Percentiles rank a stretch among this genome's conserved stretches.
Conservation (phyloP, 2,888 invertebrate species). For the Troilus luridus region DNA sequence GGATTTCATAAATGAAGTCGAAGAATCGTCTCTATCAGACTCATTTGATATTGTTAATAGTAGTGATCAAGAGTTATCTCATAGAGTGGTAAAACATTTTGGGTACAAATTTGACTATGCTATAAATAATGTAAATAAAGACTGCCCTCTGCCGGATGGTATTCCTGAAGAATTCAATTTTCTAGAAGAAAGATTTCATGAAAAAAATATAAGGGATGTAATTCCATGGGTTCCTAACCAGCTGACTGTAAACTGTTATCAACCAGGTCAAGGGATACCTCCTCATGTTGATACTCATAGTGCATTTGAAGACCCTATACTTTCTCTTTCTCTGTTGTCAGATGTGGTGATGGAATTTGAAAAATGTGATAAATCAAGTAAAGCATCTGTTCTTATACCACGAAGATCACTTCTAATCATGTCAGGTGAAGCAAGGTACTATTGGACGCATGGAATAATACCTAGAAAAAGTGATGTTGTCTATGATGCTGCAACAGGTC, state of each 20-base stretch:
- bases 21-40: constrained; percentile 77
- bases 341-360: constrained; percentile 92
- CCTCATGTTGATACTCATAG: constrained; percentile 96
- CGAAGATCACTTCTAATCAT: constrained; percentile 83
- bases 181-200: constrained; percentile 75
- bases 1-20: constrained; percentile 79
- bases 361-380: constrained; percentile 72
- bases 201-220: constrained; percentile 67
- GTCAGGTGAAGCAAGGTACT: constrained; percentile 83
- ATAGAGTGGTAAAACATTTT: constrained; percentile 89
- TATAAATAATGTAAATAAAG: constrained; percentile 85
- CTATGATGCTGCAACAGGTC: constrained; percentile 71
- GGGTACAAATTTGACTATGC: constrained; percentile 94
- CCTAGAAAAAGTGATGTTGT: constrained; percentile 85
- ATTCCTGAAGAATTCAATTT: constrained; percentile 81
- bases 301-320: constrained; percentile 89
- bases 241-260: constrained; percentile 87
- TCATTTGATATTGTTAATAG: constrained; percentile 70
- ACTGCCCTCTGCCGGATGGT: constrained; percentile 75
- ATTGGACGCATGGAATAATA: constrained; percentile 91
- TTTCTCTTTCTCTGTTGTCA: constrained; percentile 88
- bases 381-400: constrained; percentile 78
- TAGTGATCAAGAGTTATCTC: constrained; percentile 74
- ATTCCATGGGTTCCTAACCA: constrained; percentile 77
- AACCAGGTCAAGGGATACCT: constrained; percentile 93